These are phyloP conservation scores for Clarias platycephalus DNA, from an alignment of 2,797 vertebrate genomes.

Conservation along the genomic window DNA sequence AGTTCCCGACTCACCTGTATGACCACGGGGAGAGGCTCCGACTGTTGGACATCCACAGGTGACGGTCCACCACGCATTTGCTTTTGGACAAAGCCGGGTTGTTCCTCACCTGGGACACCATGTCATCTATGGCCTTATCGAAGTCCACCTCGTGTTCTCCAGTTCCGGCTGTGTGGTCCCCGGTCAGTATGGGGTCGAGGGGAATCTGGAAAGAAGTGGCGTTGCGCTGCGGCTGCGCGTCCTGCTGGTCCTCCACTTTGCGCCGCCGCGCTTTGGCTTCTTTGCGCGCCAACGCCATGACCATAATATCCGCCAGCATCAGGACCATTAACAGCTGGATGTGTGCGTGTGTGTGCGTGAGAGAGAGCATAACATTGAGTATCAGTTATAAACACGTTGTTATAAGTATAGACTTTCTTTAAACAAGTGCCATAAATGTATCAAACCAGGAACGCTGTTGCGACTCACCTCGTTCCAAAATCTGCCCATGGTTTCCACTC, in stretches of 20 bases:
- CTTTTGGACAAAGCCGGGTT: slow-evolving; percentile 69
- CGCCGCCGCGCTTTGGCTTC: slow-evolving; percentile 51
- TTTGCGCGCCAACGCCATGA: slow-evolving; percentile 40
- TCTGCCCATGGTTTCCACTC: slow-evolving; percentile 45
- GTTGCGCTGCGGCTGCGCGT: slow-evolving; percentile 56
- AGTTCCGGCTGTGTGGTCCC: slow-evolving; percentile 58
- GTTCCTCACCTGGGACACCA: slow-evolving; percentile 79
- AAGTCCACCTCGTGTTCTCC: slow-evolving; percentile 72
- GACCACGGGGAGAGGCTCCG: slow-evolving; percentile 83
- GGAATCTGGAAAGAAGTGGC: slow-evolving; percentile 55
- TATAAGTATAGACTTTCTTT: background rate
- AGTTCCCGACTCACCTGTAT: slow-evolving; percentile 74
- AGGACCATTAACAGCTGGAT: slow-evolving; percentile 52
- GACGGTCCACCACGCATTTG: slow-evolving; percentile 80
- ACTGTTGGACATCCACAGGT: slow-evolving; percentile 82
- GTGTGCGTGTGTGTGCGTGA: background rate
- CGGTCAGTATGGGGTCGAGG: slow-evolving; percentile 68
- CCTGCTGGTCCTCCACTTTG: slow-evolving; percentile 47
- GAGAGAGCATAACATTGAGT: background rate
- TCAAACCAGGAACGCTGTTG: background rate
- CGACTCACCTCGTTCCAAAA: slow-evolving; percentile 51
- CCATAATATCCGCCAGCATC: slow-evolving; percentile 47
- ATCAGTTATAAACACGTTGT: background rate
- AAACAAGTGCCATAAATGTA: background rate
- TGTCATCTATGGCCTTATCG: slow-evolving; percentile 78